phyloP scores from a whole-genome alignment of 2,797 vertebrate species.

The Bradypodion pumilum region DNA sequence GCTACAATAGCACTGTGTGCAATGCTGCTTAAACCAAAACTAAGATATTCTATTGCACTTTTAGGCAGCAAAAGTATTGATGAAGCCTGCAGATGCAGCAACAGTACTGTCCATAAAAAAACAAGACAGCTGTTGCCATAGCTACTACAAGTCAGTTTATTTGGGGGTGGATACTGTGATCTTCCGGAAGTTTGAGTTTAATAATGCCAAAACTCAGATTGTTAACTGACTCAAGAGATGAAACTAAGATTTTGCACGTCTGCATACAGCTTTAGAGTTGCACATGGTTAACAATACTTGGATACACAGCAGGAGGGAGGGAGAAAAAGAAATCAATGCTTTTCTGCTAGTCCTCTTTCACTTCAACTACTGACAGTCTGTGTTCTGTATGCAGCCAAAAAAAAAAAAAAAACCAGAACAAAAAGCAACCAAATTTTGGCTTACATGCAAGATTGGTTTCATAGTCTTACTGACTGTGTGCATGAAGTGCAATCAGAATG shows the following conservation, averaged over 20 bases:
- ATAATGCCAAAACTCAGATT: slow-evolving; percentile 60
- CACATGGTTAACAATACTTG: slow-evolving; percentile 68
- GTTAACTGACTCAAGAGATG: slow-evolving; percentile 63
- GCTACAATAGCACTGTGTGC: slow-evolving; percentile 35
- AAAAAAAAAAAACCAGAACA: slow-evolving; percentile 65
- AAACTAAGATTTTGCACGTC: slow-evolving; percentile 63
- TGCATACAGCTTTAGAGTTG: slow-evolving; percentile 57
- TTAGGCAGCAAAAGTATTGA: slow-evolving; percentile 69
- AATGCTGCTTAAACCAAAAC: slow-evolving; percentile 62
- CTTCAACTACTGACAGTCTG: slow-evolving; percentile 72
- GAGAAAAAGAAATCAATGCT: slow-evolving; percentile 72
- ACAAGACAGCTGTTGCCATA: slow-evolving; percentile 80
- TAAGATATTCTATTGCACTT: slow-evolving; percentile 64
- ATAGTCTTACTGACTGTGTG: slow-evolving; percentile 40
- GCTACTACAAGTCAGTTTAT: slow-evolving; percentile 80
- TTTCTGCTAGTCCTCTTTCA: slow-evolving; percentile 70
- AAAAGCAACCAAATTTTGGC: slow-evolving; percentile 55
- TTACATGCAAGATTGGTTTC: slow-evolving; percentile 53
- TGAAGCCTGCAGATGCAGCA: slow-evolving; percentile 70
- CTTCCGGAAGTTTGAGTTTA: slow-evolving; percentile 75
- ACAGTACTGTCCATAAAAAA: slow-evolving; percentile 75
- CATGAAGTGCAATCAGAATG: slow-evolving; percentile 36
- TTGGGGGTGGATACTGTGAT: slow-evolving; percentile 74
- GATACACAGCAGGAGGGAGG: slow-evolving; percentile 58
- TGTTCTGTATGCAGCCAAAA: slow-evolving; percentile 71